Conservation (phyloP, 2,888 invertebrate genomes). For the Agonopterix alstromeriana region DNA sequence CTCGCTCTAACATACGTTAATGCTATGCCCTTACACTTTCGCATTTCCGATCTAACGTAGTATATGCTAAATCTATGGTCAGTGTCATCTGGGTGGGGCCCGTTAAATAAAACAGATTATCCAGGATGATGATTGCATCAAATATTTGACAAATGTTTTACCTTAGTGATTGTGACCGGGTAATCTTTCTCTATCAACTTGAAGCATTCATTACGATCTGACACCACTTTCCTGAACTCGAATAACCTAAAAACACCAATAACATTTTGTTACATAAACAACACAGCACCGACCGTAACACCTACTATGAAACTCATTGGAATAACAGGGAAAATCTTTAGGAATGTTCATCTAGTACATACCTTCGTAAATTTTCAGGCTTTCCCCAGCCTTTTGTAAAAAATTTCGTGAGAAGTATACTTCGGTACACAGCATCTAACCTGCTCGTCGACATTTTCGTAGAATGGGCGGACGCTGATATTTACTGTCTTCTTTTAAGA, state of each 20-base stretch:
- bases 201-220: constrained; percentile 88
- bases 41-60: too few species aligned
- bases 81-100: too few species aligned
- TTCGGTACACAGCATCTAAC: constrained; percentile 89
- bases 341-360: constrained; percentile 10
- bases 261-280: constrained; percentile 12
- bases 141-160: constrained; percentile 37
- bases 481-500: not conserved
- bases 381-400: constrained; percentile 98
- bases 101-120: too few species aligned
- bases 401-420: constrained; percentile 91
- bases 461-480: constrained; percentile 1
- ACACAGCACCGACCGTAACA: too few species aligned
- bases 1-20: too few species aligned
- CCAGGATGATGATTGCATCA: too few species aligned
- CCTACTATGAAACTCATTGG: not conserved
- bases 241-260: constrained; percentile 86
- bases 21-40: too few species aligned
- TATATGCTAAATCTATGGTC: too few species aligned
- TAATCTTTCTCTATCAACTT: constrained; percentile 88
- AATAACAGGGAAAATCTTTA: not conserved
- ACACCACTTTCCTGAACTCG: constrained; percentile 91
- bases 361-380: constrained; percentile 93
- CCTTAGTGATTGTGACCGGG: constrained; percentile 91
- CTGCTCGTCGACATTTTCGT: constrained; percentile 75